Evolutionary conservation across 2,113 vertebrate genomes (phyloP), one percentile per base, ranked within the genome.

Genomic region (Prietella phreatophila): DNA sequence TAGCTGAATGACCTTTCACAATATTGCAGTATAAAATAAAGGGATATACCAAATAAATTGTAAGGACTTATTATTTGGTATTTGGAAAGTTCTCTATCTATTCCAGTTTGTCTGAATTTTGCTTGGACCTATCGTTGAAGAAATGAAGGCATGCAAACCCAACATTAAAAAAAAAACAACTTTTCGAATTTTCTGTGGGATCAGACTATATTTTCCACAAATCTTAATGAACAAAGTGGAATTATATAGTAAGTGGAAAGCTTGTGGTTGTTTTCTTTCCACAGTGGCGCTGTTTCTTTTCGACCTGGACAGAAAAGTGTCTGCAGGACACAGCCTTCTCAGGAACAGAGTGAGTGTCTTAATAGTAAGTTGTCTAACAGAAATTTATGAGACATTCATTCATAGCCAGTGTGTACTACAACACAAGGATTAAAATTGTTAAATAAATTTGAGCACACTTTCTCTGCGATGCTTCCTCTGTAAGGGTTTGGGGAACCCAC

Each of bases 311-410:
- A 85, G n/a, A 73, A 42, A 33, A 75, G 27, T 20, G 69, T 36
- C n/a, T 42, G 82, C 15, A 84, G 33, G 71, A 83, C 86, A 20
- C 85, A 89, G 61, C 89, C 92, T 69, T 88, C 92, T 6, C 71
- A 91, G 89, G 89, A 93, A 71, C 92, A 93, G 53, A 89, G 92
- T 93, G 71, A 91, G 92, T 91, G 61, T 92, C 60, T 50, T 65
- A 78, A 84, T 20, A 53, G 8, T 71, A 19, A 7, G 7, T 84
- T 33, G 3, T 30, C 42, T 69, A 30, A 47, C n/a, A 85, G n/a
- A 60, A 25, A 25, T 55, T 30, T 33, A 50, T 5, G 9, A 78
- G 2, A 14, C 19, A 42, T 60, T 36, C 2, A 73, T 58, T 39
- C 2, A 15, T 53, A 25, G 61, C 30, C 47, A 75, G 50, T 55